These are phyloP conservation scores for Centropus unirufus DNA, from an alignment of 2,113 vertebrate genomes.

Conservation along the genomic window DNA sequence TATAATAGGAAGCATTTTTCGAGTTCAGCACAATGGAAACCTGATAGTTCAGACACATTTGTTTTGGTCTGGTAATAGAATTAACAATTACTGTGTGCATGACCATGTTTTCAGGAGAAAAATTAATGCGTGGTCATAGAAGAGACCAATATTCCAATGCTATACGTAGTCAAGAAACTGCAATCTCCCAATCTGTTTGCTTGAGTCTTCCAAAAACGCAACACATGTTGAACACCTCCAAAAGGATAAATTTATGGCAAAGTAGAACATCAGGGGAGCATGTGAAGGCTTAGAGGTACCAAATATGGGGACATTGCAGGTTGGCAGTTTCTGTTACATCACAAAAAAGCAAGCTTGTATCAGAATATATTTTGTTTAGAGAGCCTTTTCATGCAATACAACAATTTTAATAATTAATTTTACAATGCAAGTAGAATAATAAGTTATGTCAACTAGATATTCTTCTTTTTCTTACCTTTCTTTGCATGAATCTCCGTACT, in stretches of 20 bases:
- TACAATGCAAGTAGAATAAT: background rate
- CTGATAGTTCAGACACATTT: background rate
- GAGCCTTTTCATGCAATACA: background rate
- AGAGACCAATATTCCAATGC: background rate
- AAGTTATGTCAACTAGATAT: background rate
- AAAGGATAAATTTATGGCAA: background rate
- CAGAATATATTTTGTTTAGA: background rate
- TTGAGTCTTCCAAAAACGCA: background rate
- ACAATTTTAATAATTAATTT: background rate
- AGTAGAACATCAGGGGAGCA: background rate
- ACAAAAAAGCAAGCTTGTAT: background rate
- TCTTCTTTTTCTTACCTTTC: background rate
- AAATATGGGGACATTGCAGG: background rate
- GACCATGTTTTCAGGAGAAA: background rate
- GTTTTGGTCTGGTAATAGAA: background rate
- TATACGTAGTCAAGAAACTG: background rate
- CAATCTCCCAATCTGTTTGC: background rate
- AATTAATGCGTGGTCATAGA: background rate
- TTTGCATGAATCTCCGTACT: background rate
- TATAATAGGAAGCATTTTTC: background rate
- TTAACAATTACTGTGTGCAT: background rate
- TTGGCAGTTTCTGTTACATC: background rate
- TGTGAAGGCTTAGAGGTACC: background rate
- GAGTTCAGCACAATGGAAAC: background rate
- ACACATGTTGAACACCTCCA: background rate